Evolutionary conservation across 2,888 invertebrate species (phyloP), one percentile per base, ranked within the genome.

Genomic region (Cordilura impudica): DNA sequence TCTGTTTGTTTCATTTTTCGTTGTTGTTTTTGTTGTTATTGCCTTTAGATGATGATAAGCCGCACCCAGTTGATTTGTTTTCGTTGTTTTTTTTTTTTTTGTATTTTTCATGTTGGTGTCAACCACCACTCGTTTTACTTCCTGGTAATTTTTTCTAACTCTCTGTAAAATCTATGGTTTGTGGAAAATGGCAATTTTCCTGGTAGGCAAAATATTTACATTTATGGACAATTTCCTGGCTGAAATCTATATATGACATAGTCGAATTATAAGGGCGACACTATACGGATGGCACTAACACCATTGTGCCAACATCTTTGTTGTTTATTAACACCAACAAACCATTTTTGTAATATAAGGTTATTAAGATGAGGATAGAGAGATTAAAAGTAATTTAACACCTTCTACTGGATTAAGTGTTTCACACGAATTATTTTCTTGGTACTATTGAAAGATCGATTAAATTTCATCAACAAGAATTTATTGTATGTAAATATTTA

Each of bases 301-400:
- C 26, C 29, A 43, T n/a, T 29, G 70, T 79, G 69, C 61, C 66
- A 75, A 77, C 53, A 61, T 23, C 14, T 23, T 23, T 51, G 51
- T 16, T 35, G 21, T 51, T n/a, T 12, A 7, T 14, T 19, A 35
- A 63, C 63, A 63, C 29, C 63, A 29, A 69, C 49, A 45, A 58
- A 51, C n/a, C n/a, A n/a, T n/a, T 35, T 63, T 54, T 47, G 63
- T 53, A 72, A 71, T 29, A 72, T 19, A 65, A 67, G 71, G 71
- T 66, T 67, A 63, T 51, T 47, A 14, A 61, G 66, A 75, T 58
- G 66, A 71, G 47, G 71, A 71, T 49, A 56, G 29, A 79, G 71
- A 71, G 71, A 79, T 79, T 79, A 79, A 79, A 58, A 58, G 79
- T 75, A 79, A 79, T 75, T 79, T 79, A 63, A 79, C 67, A 79